Conservation (phyloP, 2,888 invertebrate genomes). For the Suillia variegata region DNA sequence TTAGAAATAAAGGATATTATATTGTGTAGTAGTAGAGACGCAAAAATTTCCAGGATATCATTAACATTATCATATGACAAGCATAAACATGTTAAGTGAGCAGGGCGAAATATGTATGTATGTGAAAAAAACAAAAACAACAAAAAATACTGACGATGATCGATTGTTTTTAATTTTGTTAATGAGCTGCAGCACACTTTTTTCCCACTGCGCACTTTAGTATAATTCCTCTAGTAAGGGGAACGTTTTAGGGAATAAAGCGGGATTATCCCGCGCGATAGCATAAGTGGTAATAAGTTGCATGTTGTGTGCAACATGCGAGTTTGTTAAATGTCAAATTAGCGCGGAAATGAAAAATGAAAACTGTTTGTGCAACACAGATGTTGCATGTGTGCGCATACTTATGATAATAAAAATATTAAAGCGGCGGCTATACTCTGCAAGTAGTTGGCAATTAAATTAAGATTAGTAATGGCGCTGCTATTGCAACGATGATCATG, state of each 20-base stretch:
- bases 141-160: slow-evolving; percentile 18
- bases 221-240: too few species aligned
- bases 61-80: slow-evolving; percentile 21
- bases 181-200: slow-evolving; percentile 8
- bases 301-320: neutral
- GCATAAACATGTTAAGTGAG: slow-evolving; percentile 5
- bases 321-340: neutral
- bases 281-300: too few species aligned
- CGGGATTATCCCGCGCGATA: too few species aligned
- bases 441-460: too few species aligned
- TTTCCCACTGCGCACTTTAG: neutral
- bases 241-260: too few species aligned
- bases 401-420: too few species aligned
- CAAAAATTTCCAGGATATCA: slow-evolving; percentile 5
- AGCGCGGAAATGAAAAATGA: neutral
- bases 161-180: slow-evolving; percentile 21
- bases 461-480: too few species aligned
- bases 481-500: too few species aligned
- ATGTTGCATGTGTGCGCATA: too few species aligned
- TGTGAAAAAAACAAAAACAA: too few species aligned
- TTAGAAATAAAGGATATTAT: slow-evolving; percentile 13
- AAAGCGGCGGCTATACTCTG: too few species aligned
- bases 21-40: neutral
- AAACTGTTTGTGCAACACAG: neutral
- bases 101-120: neutral